These are phyloP conservation scores for Clunio marinus DNA, from an alignment of 2,888 invertebrate species.

Conservation along the genomic window DNA sequence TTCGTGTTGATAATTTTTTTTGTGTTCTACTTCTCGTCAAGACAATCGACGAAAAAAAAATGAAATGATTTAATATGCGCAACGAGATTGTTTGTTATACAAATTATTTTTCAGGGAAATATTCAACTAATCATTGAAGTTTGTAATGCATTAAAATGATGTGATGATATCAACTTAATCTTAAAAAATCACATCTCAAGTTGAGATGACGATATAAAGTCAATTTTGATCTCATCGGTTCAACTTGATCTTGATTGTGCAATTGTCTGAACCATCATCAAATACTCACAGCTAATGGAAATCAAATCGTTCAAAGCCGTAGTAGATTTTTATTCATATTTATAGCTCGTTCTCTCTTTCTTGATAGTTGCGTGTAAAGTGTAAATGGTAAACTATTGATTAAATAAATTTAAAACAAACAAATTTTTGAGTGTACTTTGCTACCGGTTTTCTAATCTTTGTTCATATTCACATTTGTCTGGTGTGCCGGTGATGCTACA, in stretches of 20 bases:
- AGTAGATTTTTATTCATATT: slow-evolving; percentile 20
- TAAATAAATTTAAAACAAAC: slow-evolving; percentile 33
- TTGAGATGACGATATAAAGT: neutral
- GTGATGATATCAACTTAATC: neutral
- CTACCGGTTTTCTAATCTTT: slow-evolving; percentile 39
- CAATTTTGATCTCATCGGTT: neutral
- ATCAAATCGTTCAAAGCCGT: slow-evolving; percentile 37
- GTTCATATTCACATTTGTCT: neutral
- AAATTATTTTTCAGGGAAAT: no score
- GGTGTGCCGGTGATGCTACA: no score
- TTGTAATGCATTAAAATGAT: no score
- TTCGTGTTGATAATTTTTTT: neutral
- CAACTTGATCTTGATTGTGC: neutral
- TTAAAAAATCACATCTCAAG: neutral
- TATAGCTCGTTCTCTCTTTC: slow-evolving; percentile 13
- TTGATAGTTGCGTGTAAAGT: slow-evolving; percentile 8
- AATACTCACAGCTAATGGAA: slow-evolving; percentile 30
- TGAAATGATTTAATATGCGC: slow-evolving; percentile 9
- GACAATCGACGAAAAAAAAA: neutral
- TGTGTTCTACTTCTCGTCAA: neutral
- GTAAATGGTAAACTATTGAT: slow-evolving; percentile 37
- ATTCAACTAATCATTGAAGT: no score
- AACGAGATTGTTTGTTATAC: neutral
- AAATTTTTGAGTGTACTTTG: slow-evolving; percentile 31
- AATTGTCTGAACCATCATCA: neutral